Evolutionary conservation across 2,888 invertebrate genomes (phyloP).

Genomic region (Drosophila hamatofila): DNA sequence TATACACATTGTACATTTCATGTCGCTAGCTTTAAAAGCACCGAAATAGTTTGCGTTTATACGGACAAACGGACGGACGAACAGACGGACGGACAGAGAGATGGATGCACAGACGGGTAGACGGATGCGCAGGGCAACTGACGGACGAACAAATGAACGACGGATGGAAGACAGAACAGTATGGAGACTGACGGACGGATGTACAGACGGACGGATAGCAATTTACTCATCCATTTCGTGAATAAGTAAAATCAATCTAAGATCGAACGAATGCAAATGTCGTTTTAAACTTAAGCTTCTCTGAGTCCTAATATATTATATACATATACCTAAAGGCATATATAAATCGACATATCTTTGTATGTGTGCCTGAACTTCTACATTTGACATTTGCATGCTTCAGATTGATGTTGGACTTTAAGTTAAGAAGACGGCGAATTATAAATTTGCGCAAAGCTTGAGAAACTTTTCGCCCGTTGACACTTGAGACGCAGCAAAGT

Average conservation of each 20-base stretch:
- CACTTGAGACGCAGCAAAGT: slow-evolving; percentile 18
- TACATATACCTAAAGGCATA: too few relatives aligned
- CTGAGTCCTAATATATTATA: too few relatives aligned
- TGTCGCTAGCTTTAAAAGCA: too few relatives aligned
- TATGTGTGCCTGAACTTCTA: not conserved
- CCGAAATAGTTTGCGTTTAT: too few relatives aligned
- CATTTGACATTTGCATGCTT: slow-evolving; percentile 3
- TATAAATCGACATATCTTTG: not conserved
- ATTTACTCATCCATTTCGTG: not conserved
- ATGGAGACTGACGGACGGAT: not conserved
- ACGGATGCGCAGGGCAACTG: accelerated
- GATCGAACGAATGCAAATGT: not conserved
- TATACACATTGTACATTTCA: too few relatives aligned
- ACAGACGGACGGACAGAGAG: too few relatives aligned
- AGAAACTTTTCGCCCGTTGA: slow-evolving; percentile 23
- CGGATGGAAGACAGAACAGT: not conserved
- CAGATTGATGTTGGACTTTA: slow-evolving; percentile 17
- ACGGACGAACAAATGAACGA: not conserved
- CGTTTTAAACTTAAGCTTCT: not conserved
- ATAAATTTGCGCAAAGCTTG: slow-evolving; percentile 26
- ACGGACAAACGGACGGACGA: not conserved
- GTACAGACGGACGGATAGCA: not conserved
- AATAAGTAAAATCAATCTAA: not conserved
- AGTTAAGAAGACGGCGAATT: slow-evolving; percentile 19
- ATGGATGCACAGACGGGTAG: too few relatives aligned